Conservation (phyloP, 1,140 invertebrate species). For the Euura saliciscinereae region DNA sequence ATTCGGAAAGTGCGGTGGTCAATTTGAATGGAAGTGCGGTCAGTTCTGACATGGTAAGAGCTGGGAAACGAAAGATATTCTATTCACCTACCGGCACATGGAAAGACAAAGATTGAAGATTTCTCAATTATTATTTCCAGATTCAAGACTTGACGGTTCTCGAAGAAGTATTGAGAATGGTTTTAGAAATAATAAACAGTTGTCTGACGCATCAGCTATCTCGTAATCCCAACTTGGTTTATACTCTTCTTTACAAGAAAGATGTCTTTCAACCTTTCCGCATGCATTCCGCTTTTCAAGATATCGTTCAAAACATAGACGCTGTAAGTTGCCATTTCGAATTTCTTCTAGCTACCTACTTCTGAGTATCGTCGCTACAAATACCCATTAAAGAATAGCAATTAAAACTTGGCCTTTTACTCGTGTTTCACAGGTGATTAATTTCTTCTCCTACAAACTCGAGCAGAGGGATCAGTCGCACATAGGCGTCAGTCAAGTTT, state of each 20-base stretch:
- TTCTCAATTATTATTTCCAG: conserved; percentile 43
- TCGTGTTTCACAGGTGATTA: conserved; percentile 72
- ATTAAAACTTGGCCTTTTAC: conserved; percentile 9
- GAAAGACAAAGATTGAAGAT: conserved; percentile 27
- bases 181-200: conserved; percentile 96
- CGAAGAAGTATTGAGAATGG: conserved; percentile 96
- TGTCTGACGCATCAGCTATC: conserved; percentile 85
- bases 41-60: conserved; percentile 50
- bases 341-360: not conserved
- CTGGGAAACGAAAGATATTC: conserved; percentile 11
- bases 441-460: conserved; percentile 83
- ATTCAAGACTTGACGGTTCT: conserved; percentile 92
- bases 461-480: conserved; percentile 69
- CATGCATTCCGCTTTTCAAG: conserved; percentile 89
- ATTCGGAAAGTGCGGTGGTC: conserved; percentile 31
- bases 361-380: not conserved
- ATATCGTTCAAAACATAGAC: conserved; percentile 96
- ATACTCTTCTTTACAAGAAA: conserved; percentile 93
- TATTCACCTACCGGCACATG: conserved; percentile 26
- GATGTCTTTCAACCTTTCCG: conserved; percentile 89
- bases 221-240: conserved; percentile 94
- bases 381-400: conserved; percentile 15
- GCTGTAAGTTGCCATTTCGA: conserved; percentile 69
- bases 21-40: conserved; percentile 46
- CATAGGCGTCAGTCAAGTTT: conserved; percentile 84